These are phyloP conservation scores for Dinomys branickii DNA, from an alignment of 2,113 vertebrate genomes.

Conservation along the genomic window DNA sequence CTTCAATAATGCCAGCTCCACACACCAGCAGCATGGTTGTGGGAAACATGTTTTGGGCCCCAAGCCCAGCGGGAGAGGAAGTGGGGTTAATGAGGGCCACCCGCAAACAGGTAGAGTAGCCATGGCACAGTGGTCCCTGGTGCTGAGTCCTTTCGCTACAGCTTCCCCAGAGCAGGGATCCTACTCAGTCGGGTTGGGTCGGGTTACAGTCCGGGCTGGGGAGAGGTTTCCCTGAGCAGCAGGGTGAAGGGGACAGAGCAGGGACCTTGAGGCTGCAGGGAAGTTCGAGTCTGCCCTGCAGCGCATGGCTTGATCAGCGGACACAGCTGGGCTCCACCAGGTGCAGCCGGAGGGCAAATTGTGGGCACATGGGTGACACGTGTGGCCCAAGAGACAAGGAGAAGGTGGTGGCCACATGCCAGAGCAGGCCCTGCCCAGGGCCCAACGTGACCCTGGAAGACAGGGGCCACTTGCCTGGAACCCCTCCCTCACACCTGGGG, in stretches of 20 bases:
- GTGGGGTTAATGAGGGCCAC: background rate
- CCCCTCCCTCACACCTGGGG: background rate
- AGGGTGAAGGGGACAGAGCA: background rate
- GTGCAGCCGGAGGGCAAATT: constrained; percentile 33
- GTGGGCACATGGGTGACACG: background rate
- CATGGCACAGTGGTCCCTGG: background rate
- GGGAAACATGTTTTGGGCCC: background rate
- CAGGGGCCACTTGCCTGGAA: background rate
- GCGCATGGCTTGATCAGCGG: background rate
- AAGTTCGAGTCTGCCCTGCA: background rate
- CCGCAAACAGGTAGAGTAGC: background rate
- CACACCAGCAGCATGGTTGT: background rate
- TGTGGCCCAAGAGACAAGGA: background rate
- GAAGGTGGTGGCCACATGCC: constrained; percentile 44
- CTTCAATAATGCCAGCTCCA: background rate
- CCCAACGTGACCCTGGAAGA: background rate
- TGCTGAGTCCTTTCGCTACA: background rate
- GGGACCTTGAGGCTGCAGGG: background rate
- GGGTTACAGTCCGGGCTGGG: background rate
- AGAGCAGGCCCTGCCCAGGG: background rate
- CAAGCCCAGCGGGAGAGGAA: background rate
- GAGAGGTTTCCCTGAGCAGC: background rate
- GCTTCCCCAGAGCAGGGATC: background rate
- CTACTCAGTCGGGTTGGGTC: background rate
- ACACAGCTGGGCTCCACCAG: background rate